Evolutionary conservation across 1,140 invertebrate species (phyloP).

Genomic region (Piezodorus guildinii): DNA sequence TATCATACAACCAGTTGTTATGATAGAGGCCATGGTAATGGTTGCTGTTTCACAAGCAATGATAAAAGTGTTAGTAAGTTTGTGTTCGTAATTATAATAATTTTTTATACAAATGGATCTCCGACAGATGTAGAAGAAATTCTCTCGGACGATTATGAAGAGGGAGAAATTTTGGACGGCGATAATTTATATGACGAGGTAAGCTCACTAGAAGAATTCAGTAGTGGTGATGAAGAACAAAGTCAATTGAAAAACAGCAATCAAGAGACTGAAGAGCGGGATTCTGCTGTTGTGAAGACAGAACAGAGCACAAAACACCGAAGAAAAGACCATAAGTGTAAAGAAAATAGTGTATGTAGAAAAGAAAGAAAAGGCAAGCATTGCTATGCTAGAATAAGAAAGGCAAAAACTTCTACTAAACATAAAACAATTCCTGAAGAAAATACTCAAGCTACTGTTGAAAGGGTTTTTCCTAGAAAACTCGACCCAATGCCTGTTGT

Average conservation of each 20-base stretch:
- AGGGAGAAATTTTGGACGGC: conserved; percentile 18
- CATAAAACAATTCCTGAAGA: background rate
- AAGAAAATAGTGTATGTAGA: conserved; percentile 17
- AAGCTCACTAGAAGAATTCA: conserved; percentile 19
- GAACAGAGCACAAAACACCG: background rate
- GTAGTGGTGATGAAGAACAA: background rate
- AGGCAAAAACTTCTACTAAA: conserved; percentile 1
- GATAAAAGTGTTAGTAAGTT: too few species aligned
- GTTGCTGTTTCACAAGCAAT: too few species aligned
- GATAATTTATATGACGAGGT: conserved; percentile 20
- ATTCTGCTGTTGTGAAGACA: background rate
- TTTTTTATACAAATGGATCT: background rate
- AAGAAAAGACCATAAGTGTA: conserved; percentile 19
- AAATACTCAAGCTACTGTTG: background rate
- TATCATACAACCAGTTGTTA: too few species aligned
- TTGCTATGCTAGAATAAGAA: conserved; percentile 18
- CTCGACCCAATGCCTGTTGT: background rate
- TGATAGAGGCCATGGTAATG: too few species aligned
- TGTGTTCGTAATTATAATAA: too few species aligned
- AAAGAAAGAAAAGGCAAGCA: conserved; percentile 19
- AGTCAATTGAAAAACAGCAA: background rate
- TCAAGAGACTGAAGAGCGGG: background rate
- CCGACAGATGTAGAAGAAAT: conserved; percentile 13
- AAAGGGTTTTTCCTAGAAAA: background rate
- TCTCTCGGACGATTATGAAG: conserved; percentile 20